A percentile compares a stretch with the other conserved stretches of the same genome.
These are phyloP conservation scores for Pseudopleuronectes americanus DNA, from an alignment of 2,797 vertebrate species.

Conservation along the genomic window DNA sequence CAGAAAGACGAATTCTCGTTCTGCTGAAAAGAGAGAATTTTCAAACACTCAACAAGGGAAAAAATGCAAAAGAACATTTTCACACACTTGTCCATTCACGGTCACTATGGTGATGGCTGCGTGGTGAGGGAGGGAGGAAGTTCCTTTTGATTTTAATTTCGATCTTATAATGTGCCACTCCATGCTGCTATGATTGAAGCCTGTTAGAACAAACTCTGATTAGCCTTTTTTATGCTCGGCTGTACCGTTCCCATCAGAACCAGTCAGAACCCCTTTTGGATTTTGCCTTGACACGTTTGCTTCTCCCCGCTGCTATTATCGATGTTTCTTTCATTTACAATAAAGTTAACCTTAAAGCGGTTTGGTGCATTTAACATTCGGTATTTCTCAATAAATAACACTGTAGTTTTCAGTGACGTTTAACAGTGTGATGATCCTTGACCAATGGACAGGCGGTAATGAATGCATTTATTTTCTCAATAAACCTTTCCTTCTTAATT, in stretches of 20 bases:
- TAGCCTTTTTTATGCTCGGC: constrained; percentile 19
- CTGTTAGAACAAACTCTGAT: constrained; percentile 38
- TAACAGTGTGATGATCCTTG: too few relatives aligned
- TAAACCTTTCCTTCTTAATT: too few relatives aligned
- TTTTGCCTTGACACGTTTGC: constrained; percentile 15
- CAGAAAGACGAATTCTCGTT: constrained; percentile 10
- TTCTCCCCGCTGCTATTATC: background rate
- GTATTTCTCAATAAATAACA: too few relatives aligned
- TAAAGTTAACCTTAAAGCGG: too few relatives aligned
- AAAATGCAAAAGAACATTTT: constrained; percentile 16
- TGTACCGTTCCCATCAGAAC: constrained; percentile 15
- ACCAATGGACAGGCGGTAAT: too few relatives aligned
- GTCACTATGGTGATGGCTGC: constrained; percentile 55
- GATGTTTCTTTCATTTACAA: too few relatives aligned
- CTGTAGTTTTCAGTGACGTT: too few relatives aligned
- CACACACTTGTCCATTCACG: constrained; percentile 24
- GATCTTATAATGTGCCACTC: constrained; percentile 34
- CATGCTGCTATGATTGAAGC: constrained; percentile 50
- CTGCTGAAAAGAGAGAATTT: constrained; percentile 24
- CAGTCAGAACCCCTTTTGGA: constrained; percentile 17
- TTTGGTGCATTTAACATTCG: too few relatives aligned
- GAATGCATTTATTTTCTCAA: too few relatives aligned
- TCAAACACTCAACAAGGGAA: constrained; percentile 6
- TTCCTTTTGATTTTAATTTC: constrained; percentile 57
- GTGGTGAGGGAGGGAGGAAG: constrained; percentile 30